These are phyloP conservation scores for Rafetus swinhoei DNA, from an alignment of 2,113 vertebrate species.

Conservation along the genomic window DNA sequence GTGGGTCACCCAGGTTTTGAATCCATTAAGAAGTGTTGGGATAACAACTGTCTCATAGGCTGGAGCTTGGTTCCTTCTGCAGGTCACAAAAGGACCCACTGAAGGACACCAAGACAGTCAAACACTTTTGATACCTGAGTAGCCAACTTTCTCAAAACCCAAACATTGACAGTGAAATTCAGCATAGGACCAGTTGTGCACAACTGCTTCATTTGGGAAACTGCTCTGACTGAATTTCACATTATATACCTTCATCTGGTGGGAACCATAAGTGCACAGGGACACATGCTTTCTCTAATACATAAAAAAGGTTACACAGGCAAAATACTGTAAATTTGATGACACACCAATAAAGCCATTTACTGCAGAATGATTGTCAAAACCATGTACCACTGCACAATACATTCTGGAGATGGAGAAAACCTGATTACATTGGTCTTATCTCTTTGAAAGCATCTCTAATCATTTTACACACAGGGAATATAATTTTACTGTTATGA, in stretches of 20 bases:
- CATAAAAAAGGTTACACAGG: not conserved
- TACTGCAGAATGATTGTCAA: not conserved
- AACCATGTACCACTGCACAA: not conserved
- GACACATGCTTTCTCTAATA: not conserved
- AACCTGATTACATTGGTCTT: rapidly evolving
- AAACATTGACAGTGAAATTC: not conserved
- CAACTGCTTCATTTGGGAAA: no score
- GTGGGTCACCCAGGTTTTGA: no score
- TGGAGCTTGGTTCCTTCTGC: no score
- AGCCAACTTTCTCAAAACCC: no score
- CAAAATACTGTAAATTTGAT: not conserved
- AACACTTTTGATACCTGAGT: no score
- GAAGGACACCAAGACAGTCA: no score
- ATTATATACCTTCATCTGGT: not conserved
- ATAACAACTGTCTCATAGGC: no score
- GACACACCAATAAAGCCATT: not conserved
- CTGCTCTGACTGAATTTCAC: not conserved
- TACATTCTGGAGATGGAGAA: not conserved
- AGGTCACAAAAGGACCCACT: no score
- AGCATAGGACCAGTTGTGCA: no score
- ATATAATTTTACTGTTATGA: not conserved
- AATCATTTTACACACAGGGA: not conserved
- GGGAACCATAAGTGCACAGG: not conserved
- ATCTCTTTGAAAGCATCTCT: not conserved
- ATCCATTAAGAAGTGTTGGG: no score